These are phyloP conservation scores for Andricus quercusramuli DNA, from an alignment of 2,888 invertebrate species.

Conservation along the genomic window DNA sequence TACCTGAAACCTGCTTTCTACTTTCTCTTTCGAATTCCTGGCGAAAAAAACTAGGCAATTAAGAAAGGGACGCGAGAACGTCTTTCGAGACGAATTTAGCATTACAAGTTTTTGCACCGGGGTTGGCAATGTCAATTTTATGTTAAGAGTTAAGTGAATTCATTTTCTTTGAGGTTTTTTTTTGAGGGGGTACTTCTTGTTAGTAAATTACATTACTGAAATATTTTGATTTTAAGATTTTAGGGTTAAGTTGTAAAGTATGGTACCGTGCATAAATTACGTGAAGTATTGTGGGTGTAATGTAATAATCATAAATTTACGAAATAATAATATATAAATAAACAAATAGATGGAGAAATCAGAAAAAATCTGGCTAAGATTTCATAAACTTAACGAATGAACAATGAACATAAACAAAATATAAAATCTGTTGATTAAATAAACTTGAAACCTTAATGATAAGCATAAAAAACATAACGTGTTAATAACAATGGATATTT, in stretches of 20 bases:
- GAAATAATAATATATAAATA: too few species aligned
- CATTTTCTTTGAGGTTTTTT: neutral
- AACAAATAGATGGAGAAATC: too few species aligned
- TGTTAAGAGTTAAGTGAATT: neutral
- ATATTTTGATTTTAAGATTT: neutral
- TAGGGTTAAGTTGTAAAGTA: neutral
- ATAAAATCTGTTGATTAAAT: too few species aligned
- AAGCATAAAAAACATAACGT: too few species aligned
- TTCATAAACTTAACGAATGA: too few species aligned
- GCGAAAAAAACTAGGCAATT: slow-evolving; percentile 30
- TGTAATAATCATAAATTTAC: too few species aligned
- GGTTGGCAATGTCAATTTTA: neutral
- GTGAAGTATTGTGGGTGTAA: too few species aligned
- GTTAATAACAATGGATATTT: too few species aligned
- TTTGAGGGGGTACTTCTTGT: neutral
- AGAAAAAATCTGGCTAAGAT: too few species aligned
- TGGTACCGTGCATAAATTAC: too few species aligned
- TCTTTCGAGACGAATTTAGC: slow-evolving; percentile 33
- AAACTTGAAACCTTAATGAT: too few species aligned
- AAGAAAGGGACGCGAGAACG: slow-evolving; percentile 22
- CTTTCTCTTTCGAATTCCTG: slow-evolving; percentile 32
- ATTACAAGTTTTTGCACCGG: slow-evolving; percentile 22
- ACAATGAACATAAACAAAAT: too few species aligned
- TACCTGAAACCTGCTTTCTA: slow-evolving; percentile 39
- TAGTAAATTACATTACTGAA: slow-evolving; percentile 9